Conservation (phyloP, 2,113 vertebrate genomes). For the Microcebus jonahi region DNA sequence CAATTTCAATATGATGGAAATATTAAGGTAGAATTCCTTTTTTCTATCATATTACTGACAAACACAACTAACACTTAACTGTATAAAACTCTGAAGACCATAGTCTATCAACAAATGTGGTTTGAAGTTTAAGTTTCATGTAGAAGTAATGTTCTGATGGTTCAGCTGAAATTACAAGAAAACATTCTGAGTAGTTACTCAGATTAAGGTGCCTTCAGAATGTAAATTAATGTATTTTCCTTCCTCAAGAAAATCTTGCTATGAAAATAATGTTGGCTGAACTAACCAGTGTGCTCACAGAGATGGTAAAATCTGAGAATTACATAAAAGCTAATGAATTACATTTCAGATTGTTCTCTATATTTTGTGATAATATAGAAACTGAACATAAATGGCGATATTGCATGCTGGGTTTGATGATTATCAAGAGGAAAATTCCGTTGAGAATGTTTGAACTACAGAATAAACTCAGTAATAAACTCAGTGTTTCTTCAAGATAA, state of each 20-base stretch:
- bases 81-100: neutral
- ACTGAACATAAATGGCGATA: constrained; percentile 42
- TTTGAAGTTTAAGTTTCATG: neutral
- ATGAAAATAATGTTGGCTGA: constrained; percentile 2
- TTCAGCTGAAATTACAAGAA: constrained; percentile 31
- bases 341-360: constrained; percentile 39
- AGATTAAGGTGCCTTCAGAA: constrained; percentile 1
- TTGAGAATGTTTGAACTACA: neutral
- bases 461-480: neutral
- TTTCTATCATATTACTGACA: neutral
- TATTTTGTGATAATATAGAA: constrained; percentile 58
- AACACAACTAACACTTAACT: neutral
- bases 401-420: neutral
- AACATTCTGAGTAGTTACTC: constrained; percentile 30
- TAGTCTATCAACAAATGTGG: neutral
- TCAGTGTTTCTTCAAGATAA: constrained; percentile 49
- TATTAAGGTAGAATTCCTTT: neutral
- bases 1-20: neutral
- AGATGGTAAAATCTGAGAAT: constrained; percentile 45
- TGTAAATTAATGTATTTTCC: neutral
- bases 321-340: constrained; percentile 32
- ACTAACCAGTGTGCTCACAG: neutral
- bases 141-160: neutral
- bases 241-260: constrained; percentile 43
- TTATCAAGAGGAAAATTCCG: constrained; percentile 53